Conservation (phyloP, 2,113 vertebrate species). For the Pandion haliaetus region DNA sequence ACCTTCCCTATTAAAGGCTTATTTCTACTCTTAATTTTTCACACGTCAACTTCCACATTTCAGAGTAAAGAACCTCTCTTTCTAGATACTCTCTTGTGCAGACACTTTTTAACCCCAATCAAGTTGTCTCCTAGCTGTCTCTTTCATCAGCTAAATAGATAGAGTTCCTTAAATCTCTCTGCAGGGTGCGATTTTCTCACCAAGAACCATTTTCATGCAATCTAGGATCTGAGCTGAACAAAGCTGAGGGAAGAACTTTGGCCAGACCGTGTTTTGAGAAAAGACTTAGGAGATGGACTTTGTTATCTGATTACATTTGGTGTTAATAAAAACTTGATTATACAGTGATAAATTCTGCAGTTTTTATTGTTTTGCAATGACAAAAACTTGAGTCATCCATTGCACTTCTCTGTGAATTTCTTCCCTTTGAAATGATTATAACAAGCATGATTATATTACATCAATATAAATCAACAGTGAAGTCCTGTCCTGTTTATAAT, state of each 20-base stretch:
- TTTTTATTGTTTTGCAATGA: conserved; percentile 41
- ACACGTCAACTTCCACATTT: neutral
- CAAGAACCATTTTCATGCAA: neutral
- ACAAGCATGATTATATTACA: conserved; percentile 2
- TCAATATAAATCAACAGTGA: conserved; percentile 20
- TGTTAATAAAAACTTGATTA: conserved; percentile 56
- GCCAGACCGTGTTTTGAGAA: neutral
- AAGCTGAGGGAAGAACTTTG: neutral
- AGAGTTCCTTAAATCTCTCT: conserved; percentile 1
- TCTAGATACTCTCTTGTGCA: neutral
- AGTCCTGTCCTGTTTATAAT: conserved; percentile 17
- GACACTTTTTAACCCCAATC: neutral
- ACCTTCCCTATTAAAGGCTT: neutral
- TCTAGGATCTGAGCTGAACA: neutral
- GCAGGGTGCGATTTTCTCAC: conserved; percentile 9
- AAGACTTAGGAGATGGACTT: conserved; percentile 12
- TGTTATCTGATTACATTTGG: conserved; percentile 44
- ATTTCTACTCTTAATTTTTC: neutral
- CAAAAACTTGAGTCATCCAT: conserved; percentile 12
- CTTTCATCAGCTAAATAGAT: conserved; percentile 7
- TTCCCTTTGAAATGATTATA: conserved; percentile 15
- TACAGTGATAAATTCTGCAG: conserved; percentile 29
- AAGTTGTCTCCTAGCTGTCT: neutral
- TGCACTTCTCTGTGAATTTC: neutral
- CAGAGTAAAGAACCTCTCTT: neutral